phyloP scores from a whole-genome alignment of 2,797 vertebrate species.

The Dromococcyx pavoninus region DNA sequence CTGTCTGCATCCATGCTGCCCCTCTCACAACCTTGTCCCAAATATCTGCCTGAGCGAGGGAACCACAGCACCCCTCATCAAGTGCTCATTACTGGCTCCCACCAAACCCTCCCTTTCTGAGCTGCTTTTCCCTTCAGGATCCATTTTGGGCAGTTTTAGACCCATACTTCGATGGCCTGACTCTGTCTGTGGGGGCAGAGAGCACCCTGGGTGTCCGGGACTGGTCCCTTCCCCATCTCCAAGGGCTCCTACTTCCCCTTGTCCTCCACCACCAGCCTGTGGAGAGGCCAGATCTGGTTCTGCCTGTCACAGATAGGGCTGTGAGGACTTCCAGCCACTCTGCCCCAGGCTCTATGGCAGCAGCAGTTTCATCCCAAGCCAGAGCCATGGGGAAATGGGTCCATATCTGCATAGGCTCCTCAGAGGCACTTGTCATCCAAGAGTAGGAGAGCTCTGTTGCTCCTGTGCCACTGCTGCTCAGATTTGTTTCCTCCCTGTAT shows the following conservation, averaged over 20 bases:
- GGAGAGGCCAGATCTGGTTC: background rate
- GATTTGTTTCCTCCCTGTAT: background rate
- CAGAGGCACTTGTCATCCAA: rapidly evolving
- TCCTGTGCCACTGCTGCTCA: rapidly evolving
- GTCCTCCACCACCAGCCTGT: background rate
- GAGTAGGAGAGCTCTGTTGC: rapidly evolving
- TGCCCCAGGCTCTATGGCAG: background rate
- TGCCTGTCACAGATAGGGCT: rapidly evolving
- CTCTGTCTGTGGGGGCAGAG: background rate
- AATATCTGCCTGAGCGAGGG: background rate
- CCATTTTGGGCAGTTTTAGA: background rate
- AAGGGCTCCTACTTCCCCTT: background rate
- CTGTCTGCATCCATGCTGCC: background rate
- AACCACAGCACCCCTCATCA: background rate
- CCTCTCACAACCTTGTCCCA: background rate
- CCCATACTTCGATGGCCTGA: background rate
- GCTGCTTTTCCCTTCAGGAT: background rate
- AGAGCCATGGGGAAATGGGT: rapidly evolving
- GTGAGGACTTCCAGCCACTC: rapidly evolving
- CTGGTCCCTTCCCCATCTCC: background rate
- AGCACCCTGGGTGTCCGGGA: background rate
- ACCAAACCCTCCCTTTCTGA: too few species aligned
- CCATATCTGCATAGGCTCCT: background rate
- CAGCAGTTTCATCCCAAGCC: background rate
- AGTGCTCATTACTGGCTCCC: background rate